Evolutionary conservation across 2,113 vertebrate species (phyloP), one percentile per base, ranked within the genome.

Genomic region (Alces alces): DNA sequence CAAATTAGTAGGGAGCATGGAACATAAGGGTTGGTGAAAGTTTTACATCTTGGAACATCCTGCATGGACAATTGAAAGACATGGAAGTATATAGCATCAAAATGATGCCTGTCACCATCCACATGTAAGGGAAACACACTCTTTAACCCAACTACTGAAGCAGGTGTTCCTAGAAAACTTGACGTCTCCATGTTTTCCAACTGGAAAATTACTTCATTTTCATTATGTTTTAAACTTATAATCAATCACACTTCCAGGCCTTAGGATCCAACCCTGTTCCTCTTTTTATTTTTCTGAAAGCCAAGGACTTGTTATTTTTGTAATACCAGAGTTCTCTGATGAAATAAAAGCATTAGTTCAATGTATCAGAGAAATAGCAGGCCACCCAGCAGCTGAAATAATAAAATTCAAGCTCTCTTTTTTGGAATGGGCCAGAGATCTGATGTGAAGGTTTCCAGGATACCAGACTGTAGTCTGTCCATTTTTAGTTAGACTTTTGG

Each of bases 271-370:
- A 83, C 93, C 92, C 25, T 83, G 27, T 27, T 57, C 30, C 86
- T 87, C 80, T 60, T 96, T 98, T 97, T 64, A 30, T 96, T 97
- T 98, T 95, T 76, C 93, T 94, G 90, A 70, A 93, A 95, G 60
- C 95, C 85, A 98, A 92, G 39, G 66, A 61, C 21, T 83, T 97
- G 7, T 80, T 70, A 89, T 52, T 60, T 97, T 89, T 85, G 16
- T 70, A 57, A 86, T 52, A 27, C 55, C 88, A 43, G 47, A 92
- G 39, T 45, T 64, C 36, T 55, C 12, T 47, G 19, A 92, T 95
- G 94, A 94, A 96, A 57, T 78, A 90, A 97, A 93, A 78, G 61
- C 30, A 89, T 54, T 16, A 15, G 23, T 95, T 97, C 79, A 79
- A 1, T 43, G 57, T 45, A 82, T 83, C 50, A 45, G 60, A 82